phyloP scores from a whole-genome alignment of 2,888 invertebrate genomes.

The Stenolophus ochropezus region DNA sequence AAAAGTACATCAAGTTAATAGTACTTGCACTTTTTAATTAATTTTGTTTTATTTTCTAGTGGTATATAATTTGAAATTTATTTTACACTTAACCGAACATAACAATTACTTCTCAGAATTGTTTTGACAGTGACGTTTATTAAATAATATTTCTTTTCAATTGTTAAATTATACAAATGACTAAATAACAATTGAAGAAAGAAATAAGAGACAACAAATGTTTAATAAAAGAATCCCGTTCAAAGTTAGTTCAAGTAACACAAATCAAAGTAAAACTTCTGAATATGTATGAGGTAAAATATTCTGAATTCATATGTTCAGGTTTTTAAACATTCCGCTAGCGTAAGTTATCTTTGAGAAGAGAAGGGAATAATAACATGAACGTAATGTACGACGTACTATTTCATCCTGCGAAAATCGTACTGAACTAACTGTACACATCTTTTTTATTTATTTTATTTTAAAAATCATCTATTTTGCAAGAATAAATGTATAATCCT shows the following conservation, averaged over 20 bases:
- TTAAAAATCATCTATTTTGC: no score
- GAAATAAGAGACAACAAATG: not conserved
- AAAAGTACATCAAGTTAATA: not conserved
- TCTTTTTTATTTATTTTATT: no score
- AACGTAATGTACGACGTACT: not conserved
- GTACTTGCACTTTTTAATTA: conserved; percentile 19
- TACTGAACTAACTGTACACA: no score
- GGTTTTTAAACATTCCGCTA: conserved; percentile 56
- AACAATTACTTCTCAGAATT: not conserved
- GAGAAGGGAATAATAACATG: not conserved
- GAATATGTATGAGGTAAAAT: not conserved
- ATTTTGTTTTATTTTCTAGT: not conserved
- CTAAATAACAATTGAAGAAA: not conserved
- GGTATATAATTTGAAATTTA: not conserved
- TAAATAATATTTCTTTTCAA: not conserved
- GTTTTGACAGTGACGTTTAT: not conserved
- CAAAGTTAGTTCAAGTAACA: not conserved
- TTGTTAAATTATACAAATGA: not conserved
- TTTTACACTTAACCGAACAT: not conserved
- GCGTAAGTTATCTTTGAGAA: conserved; percentile 8
- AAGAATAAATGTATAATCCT: no score
- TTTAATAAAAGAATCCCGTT: conserved; percentile 22
- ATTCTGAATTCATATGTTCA: conserved; percentile 51
- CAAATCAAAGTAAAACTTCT: conserved; percentile 24
- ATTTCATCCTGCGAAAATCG: not conserved